phyloP scores from a whole-genome alignment of 1,140 invertebrate species.

The Drosophila kohkoa region DNA sequence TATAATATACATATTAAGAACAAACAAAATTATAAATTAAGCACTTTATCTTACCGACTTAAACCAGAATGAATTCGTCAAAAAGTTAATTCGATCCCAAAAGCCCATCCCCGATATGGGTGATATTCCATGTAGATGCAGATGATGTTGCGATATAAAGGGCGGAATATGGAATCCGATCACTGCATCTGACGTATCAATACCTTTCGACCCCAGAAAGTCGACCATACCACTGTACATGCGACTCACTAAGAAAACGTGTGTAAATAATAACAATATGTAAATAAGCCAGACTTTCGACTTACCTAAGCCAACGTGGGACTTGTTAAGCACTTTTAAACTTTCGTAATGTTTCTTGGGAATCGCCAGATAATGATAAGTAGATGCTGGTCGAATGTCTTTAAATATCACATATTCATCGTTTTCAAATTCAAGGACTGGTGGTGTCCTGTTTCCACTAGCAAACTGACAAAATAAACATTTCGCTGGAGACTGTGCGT shows the following conservation, averaged over 20 bases:
- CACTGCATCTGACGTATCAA: slow-evolving; percentile 87
- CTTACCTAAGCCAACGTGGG: slow-evolving; percentile 90
- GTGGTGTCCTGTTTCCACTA: slow-evolving; percentile 86
- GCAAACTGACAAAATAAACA: slow-evolving; percentile 91
- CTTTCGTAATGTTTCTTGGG: slow-evolving; percentile 92
- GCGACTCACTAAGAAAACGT: slow-evolving; percentile 63
- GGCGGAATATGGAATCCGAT: slow-evolving; percentile 97
- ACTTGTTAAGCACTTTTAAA: slow-evolving; percentile 88
- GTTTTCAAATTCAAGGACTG: slow-evolving; percentile 89
- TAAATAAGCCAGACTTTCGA: slow-evolving; percentile 6
- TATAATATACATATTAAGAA: not conserved
- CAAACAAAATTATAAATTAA: not conserved
- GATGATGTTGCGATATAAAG: slow-evolving; percentile 92
- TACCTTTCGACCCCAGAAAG: slow-evolving; percentile 80
- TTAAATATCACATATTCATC: slow-evolving; percentile 92
- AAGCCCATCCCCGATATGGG: slow-evolving; percentile 91
- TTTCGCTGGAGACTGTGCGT: not conserved
- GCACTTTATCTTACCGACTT: slow-evolving; percentile 88
- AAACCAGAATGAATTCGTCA: slow-evolving; percentile 93
- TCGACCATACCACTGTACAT: slow-evolving; percentile 59
- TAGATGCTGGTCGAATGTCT: slow-evolving; percentile 93
- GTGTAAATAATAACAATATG: not conserved
- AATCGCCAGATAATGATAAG: slow-evolving; percentile 92
- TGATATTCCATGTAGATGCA: slow-evolving; percentile 95
- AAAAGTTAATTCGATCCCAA: slow-evolving; percentile 90